Evolutionary conservation across 2,888 invertebrate species (phyloP).

Genomic region (Oxycera nigricornis): DNA sequence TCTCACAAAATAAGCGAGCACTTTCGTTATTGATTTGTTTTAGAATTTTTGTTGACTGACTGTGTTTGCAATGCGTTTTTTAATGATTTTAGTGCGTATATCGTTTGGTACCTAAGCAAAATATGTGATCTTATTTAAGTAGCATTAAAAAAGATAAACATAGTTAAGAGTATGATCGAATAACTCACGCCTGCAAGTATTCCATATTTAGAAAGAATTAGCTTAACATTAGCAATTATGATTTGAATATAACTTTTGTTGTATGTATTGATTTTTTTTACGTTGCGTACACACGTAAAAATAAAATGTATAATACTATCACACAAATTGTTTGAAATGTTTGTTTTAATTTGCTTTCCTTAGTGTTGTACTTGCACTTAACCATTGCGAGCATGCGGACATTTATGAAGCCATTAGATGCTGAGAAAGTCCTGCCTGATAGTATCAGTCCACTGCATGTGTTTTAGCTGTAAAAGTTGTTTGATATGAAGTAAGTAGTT

Average conservation of each 20-base stretch:
- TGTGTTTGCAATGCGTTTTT: conserved; percentile 14
- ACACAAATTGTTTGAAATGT: conserved; percentile 1
- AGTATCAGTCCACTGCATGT: not conserved
- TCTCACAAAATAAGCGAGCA: not conserved
- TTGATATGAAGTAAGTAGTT: not conserved
- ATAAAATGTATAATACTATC: not conserved
- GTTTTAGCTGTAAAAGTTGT: not conserved
- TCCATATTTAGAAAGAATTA: not conserved
- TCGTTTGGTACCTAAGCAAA: conserved; percentile 11
- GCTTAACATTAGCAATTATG: not conserved
- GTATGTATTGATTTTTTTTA: conserved; percentile 5
- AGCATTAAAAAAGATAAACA: conserved; percentile 30
- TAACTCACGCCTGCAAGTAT: not conserved
- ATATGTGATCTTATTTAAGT: conserved; percentile 34
- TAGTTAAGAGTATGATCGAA: not conserved
- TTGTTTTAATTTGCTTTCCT: not conserved
- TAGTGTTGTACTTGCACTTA: not conserved
- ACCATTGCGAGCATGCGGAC: conserved; percentile 1
- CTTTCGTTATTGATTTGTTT: conserved; percentile 9
- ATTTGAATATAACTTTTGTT: not conserved
- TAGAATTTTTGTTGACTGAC: conserved; percentile 32
- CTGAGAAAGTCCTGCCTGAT: not conserved
- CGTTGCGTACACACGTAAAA: not conserved
- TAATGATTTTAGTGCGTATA: not conserved
- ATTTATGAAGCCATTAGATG: not conserved